Evolutionary conservation across 2,888 invertebrate species (phyloP), one percentile per base, ranked within the genome.

Genomic region (Drosophila colorata): DNA sequence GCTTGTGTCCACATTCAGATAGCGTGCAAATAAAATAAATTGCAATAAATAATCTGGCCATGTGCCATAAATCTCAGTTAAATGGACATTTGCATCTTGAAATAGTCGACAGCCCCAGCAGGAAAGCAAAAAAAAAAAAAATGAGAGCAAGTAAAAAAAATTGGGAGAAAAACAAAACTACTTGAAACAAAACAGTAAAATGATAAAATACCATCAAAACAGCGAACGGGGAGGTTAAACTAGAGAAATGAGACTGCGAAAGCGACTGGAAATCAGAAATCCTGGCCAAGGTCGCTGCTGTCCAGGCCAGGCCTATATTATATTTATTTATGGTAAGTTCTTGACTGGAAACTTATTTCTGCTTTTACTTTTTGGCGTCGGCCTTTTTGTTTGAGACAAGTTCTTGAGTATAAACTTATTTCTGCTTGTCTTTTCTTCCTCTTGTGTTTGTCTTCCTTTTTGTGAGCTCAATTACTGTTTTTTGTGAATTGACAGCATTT

Each of bases 31-130:
- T 88, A 90, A 90, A 90, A 87, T 85, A 87, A 87, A 89, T 89
- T 89, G 90, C 85, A 87, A 87, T 90, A 87, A 87, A 87, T 87
- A 89, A 87, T 87, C 86, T 71, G 71, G 64, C 75, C 78, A 75
- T 75, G 80, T 77, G 82, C 80, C 80, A 90, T 87, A 87, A 87
- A 87, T 87, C 90, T 87, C 86, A 70, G 82, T 89, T 81, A 90
- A 87, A 87, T 89, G 89, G 90, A 89, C 89, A 87, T 87, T 89
- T 87, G 87, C 90, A 87, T 87, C 87, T 85, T 85, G 77, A 89
- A 87, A 87, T 77, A 69, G 86, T 77, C 90, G 84, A 86, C 83
- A 74, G 63, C 38, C 58, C 33, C 23, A 49, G 46, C 70, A 46
- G 38, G 13, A 47, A 59, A 53, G 37, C 37, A 41, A 41, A 57